Base-by-base conservation (phyloP, 2,113 vertebrate species). In the Otis tarda region DNA sequence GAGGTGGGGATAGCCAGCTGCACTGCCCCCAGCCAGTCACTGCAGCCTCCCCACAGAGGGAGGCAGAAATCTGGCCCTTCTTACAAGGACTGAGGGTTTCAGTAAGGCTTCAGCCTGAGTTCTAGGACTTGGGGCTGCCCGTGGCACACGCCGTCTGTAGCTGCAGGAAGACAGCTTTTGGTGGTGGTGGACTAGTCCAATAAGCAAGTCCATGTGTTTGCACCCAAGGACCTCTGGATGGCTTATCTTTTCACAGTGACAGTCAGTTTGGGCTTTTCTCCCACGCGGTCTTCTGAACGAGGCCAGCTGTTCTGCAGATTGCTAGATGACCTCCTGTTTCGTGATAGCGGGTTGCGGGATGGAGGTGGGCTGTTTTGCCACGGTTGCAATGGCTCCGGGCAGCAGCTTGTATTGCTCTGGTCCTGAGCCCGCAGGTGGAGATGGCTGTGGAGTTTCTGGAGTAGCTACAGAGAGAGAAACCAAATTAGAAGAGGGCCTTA, bases 391-490 rank as follows among this genome's bases (percentile, higher is more conserved):
- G 92, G 99, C 99, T 69, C 99, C 99, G 1, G 98, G 98, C 91
- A 99, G 97, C 93, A 99, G 98, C 97, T 99, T 99, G 96, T 99
- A 99, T 95, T 99, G 99, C 96, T 99, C 99, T 75, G 99, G 98
- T 74, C 98, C 98, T 31, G 99, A 99, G 76, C 99, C 98, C 7
- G 99, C 97, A 0, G 99, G 99, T 3, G 99, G 99, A 74, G 99
- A 99, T 25, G 99, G 99, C 95, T 99, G 99, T 15, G 99, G 99
- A 87, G 99, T 99, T 98, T 99, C 99, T 76, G 99, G 99, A 97
- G 99, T 99, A 96, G 99, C 99, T 99, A 97, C 39, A 97, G 74
- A 96, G 91, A 96, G 65, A 98, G 79, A 97, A 96, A 76, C 28
- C 33, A 10, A 69, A 86, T 97, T 85, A 95, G 56, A 80, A 93